Evolutionary conservation across 2,888 invertebrate genomes (phyloP).

Genomic region (Drosophila buzzatii): DNA sequence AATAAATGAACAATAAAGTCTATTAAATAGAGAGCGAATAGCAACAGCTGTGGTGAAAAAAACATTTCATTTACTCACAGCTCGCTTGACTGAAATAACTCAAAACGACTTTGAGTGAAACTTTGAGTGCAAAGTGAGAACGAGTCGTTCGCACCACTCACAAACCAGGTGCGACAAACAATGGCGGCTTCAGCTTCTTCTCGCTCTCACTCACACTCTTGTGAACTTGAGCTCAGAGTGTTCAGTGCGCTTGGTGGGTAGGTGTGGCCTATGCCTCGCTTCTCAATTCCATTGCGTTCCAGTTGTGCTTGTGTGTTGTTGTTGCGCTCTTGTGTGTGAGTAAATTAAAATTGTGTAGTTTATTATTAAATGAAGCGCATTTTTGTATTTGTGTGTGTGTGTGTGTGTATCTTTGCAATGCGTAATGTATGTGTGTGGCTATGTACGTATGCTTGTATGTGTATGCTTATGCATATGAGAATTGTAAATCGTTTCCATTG

Average conservation of each 20-base stretch:
- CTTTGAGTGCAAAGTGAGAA: constrained; percentile 16
- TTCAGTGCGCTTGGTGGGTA: constrained; percentile 24
- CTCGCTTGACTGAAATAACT: constrained; percentile 17
- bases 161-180: constrained; percentile 49
- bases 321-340: constrained; percentile 59
- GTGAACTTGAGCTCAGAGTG: constrained; percentile 7
- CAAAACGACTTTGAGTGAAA: constrained; percentile 30
- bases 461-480: constrained; percentile 11
- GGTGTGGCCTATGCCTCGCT: constrained; percentile 57
- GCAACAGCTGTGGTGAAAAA: constrained; percentile 68
- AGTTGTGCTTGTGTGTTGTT: constrained; percentile 16
- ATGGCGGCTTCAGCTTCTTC: constrained; percentile 62
- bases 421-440: constrained; percentile 7
- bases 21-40: constrained; percentile 63
- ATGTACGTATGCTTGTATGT: constrained; percentile 15
- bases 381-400: constrained; percentile 74
- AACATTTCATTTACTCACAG: constrained; percentile 2
- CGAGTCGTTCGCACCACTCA: constrained; percentile 37
- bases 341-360: constrained; percentile 84
- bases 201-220: constrained; percentile 19
- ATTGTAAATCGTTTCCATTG: constrained; percentile 56
- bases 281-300: constrained; percentile 58
- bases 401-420: constrained; percentile 51
- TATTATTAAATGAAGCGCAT: constrained; percentile 84
- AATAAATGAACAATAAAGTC: constrained; percentile 43